Base-by-base conservation (phyloP, 2,888 invertebrate species). In the Petrophora chlorosata region DNA sequence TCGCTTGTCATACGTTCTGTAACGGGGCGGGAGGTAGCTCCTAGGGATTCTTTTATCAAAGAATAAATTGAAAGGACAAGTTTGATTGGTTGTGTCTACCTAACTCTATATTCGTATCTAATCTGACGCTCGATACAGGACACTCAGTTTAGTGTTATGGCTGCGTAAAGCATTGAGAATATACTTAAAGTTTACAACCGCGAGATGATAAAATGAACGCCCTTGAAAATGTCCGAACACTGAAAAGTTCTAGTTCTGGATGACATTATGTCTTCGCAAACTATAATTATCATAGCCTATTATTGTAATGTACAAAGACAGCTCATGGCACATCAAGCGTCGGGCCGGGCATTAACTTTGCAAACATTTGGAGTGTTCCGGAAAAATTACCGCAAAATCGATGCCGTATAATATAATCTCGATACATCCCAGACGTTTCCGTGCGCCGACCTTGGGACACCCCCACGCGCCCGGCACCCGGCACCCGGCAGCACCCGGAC, bases 341-440 rank as follows among this genome's bases (percentile, higher is more conserved):
- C 23, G 33, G 14, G 29, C 23, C 16, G 32, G 9, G 22, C 22
- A 22, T 12, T 9, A 26, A 19, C 26, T 10, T 25, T 0, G 12
- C 17, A 10, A 33, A 39, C 30, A 25, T 35, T 41, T 35, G 28
- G 17, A 34, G 42, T 65, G 66, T 63, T 62, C 52, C 59, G 58
- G 59, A 60, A 65, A 70, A 69, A 79, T 76, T 65, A 76, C 70
- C 64, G 67, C 65, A 68, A 75, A 76, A 84, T 85, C 84, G 79
- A 85, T 85, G 81, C 68, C 60, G 69, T 76, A 79, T 73, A 78
- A 71, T 79, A 76, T 81, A 80, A 82, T 82, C 79, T 79, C 71
- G 76, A 73, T 78, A 82, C 79, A 81, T 81, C 76, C 71, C 85
- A 86, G 87, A 87, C 86, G 82, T 76, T 89, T 89, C 86, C 88